Conservation (phyloP, 2,113 vertebrate species). For the Thunnus thynnus region DNA sequence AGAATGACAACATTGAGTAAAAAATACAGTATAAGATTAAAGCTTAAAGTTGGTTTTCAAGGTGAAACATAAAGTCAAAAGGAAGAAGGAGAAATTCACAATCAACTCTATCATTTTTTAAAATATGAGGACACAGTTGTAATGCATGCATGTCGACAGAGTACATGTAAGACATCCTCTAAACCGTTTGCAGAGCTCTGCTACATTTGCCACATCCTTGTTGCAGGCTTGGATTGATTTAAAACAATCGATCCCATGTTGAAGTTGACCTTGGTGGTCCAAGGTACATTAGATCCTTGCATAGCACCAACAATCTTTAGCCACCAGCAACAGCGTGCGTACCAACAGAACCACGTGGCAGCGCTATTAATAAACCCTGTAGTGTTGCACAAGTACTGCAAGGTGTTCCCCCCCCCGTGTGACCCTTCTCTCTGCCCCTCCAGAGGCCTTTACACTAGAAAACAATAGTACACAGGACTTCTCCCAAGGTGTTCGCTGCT, state of each 20-base stretch:
- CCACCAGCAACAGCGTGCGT: constrained; percentile 43
- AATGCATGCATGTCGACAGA: background rate
- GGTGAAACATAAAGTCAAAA: background rate
- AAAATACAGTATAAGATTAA: too few species aligned
- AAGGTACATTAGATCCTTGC: constrained; percentile 50
- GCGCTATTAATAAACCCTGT: constrained; percentile 80
- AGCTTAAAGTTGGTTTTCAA: too few species aligned
- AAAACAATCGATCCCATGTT: constrained; percentile 4
- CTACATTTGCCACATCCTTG: constrained; percentile 7
- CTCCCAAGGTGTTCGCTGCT: background rate
- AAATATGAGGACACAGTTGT: background rate
- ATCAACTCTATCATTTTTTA: background rate
- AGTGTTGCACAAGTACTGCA: constrained; percentile 67
- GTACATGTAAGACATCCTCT: background rate
- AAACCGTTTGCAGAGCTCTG: background rate
- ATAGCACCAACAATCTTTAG: constrained; percentile 33
- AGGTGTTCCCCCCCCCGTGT: constrained; percentile 55
- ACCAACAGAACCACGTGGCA: constrained; percentile 56
- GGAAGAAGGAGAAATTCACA: background rate
- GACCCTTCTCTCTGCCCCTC: constrained; percentile 48
- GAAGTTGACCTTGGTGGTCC: constrained; percentile 65
- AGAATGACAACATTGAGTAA: too few species aligned
- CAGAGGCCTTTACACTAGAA: constrained; percentile 3
- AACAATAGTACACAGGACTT: background rate
- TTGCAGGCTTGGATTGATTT: background rate